These are phyloP conservation scores for Empidonax alnorum DNA, from an alignment of 2,113 vertebrate species.

Conservation along the genomic window DNA sequence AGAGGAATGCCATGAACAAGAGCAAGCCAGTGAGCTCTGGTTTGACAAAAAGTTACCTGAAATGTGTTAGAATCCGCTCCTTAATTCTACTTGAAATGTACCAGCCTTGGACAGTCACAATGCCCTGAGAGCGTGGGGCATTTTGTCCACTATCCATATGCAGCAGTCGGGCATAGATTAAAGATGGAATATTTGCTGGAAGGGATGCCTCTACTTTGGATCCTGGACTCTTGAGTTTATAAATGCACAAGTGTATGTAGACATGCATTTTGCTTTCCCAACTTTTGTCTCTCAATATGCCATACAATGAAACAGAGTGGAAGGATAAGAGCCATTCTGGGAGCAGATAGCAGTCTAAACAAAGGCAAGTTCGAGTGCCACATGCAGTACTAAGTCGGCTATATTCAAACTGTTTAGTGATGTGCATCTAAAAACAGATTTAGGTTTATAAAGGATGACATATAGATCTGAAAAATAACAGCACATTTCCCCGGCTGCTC, in stretches of 20 bases:
- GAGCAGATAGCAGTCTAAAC: background rate
- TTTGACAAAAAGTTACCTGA: background rate
- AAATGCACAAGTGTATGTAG: background rate
- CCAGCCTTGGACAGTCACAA: background rate
- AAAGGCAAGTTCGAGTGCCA: background rate
- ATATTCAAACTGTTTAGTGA: background rate
- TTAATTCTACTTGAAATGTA: background rate
- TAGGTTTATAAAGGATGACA: background rate
- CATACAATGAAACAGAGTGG: background rate
- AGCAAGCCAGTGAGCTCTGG: background rate
- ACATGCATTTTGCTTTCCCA: background rate
- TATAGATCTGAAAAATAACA: background rate
- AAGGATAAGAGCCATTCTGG: background rate
- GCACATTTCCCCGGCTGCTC: constrained; percentile 7
- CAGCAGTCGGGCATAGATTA: background rate
- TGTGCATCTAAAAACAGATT: background rate
- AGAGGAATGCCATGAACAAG: background rate
- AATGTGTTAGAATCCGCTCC: background rate
- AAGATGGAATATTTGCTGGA: background rate
- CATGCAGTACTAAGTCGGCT: background rate
- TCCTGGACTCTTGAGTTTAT: background rate
- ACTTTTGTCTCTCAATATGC: background rate
- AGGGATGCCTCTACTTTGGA: background rate
- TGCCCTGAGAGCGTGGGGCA: accelerated
- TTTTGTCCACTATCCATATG: background rate